phyloP scores from a whole-genome alignment of 2,888 invertebrate species.

The Prosapia bicincta region DNA sequence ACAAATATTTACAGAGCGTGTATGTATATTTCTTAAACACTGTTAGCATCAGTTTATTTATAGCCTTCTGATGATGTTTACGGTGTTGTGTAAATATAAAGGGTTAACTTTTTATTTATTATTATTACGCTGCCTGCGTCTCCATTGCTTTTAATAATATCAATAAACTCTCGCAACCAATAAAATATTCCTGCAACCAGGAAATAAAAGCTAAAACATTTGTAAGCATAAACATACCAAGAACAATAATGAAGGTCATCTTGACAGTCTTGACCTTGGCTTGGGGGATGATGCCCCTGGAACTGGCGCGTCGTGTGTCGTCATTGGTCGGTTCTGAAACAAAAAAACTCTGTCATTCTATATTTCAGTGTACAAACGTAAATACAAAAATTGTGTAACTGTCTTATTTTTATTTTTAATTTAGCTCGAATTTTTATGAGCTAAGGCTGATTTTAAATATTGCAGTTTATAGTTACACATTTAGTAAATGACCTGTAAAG shows the following conservation, averaged over 20 bases:
- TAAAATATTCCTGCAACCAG: not conserved
- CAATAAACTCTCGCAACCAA: too few relatives aligned
- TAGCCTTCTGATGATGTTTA: not conserved
- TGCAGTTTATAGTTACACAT: too few relatives aligned
- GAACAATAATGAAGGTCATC: constrained; percentile 95
- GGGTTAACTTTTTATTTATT: not conserved
- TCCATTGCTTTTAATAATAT: not conserved
- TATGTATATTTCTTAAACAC: too few relatives aligned
- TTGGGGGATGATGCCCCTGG: constrained; percentile 87
- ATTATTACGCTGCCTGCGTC: not conserved
- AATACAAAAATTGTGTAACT: too few relatives aligned
- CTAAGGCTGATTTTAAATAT: too few relatives aligned
- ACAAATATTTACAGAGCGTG: too few relatives aligned
- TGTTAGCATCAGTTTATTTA: too few relatives aligned
- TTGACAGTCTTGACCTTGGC: constrained; percentile 97
- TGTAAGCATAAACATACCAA: constrained; percentile 59
- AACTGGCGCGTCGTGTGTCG: constrained; percentile 74
- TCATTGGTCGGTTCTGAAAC: constrained; percentile 34
- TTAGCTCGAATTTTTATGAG: too few relatives aligned
- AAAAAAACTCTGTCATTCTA: too few relatives aligned
- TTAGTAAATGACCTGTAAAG: too few relatives aligned
- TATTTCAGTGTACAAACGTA: too few relatives aligned
- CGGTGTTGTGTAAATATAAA: not conserved
- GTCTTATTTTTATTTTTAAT: too few relatives aligned
- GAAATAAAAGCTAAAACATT: not conserved